Evolutionary conservation across 2,888 invertebrate species (phyloP), one percentile per base, ranked within the genome.

Genomic region (Steromphala cineraria): DNA sequence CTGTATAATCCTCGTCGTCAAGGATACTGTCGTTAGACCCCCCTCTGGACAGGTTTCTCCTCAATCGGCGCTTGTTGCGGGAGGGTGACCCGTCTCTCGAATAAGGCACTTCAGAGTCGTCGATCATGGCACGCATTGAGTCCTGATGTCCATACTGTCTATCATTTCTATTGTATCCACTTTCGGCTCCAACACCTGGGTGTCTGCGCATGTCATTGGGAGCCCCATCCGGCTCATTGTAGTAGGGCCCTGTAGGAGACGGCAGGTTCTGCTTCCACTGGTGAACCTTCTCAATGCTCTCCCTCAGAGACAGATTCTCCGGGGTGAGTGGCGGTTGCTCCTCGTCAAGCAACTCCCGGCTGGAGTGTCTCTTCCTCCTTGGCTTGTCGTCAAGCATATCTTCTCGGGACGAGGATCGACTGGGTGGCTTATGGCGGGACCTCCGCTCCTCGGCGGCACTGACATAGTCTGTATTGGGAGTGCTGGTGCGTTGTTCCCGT

Each of bases 221-320:
- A 21, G 75, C 28, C 10, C 78, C 83, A 24, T 82, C 81, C 15
- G 80, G 81, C 19, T 87, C 81, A 62, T 83, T 82, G 4, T 83
- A 82, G 67, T 85, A 83, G 17, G 82, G 75, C 31, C 86, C 79
- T 13, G 87, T 82, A 36, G 87, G 84, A 24, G 87, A 81, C 8
- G 90, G 89, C 36, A 93, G 86, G 24, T 91, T 89, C 82, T 91
- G 90, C 81, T 91, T 92, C 92, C 92, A 93, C 53, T 86, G 89
- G 31, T 90, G 88, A n/a, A 92, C 93, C 81, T 93, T 93, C 77
- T 92, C 92, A 53, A 93, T 92, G 85, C 92, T 92, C 36, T 93
- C 92, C 67, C 92, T 88, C 56, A 93, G 82, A 15, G 89, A 89
- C 28, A 93, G 82, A 21, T 88, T 90, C 82, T 92, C 92, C 15